Evolutionary conservation across 2,888 invertebrate species (phyloP).

Genomic region (Epirrhoe tristata): DNA sequence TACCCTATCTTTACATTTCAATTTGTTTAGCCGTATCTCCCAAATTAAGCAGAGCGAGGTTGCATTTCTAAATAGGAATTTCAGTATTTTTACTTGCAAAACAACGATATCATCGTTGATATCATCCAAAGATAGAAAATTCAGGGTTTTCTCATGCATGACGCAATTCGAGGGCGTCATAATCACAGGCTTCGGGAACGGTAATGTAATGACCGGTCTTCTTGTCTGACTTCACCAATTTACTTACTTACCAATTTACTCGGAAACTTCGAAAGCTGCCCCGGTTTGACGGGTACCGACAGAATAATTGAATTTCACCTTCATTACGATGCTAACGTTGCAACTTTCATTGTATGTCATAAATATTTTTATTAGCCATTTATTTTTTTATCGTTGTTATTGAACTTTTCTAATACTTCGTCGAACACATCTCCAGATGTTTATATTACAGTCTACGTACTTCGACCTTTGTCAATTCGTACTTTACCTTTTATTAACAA

Average conservation of each 20-base stretch:
- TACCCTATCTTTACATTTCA: not conserved
- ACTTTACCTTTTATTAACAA: no score
- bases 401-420: not conserved
- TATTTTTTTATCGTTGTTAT: not conserved
- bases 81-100: no score
- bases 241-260: constrained; percentile 45
- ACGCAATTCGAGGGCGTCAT: constrained; percentile 33
- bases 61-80: no score
- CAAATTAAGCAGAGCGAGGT: no score
- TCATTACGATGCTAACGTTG: not conserved
- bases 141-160: constrained; percentile 18
- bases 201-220: constrained; percentile 41
- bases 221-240: constrained; percentile 41
- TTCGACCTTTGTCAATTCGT: no score
- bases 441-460: no score
- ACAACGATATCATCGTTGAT: no score
- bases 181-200: constrained; percentile 40
- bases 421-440: not conserved
- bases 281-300: constrained; percentile 47
- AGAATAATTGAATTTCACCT: constrained; percentile 26
- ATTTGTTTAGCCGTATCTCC: not conserved
- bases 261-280: constrained; percentile 55
- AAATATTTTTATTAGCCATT: not conserved
- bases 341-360: constrained; percentile 3
- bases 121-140: constrained; percentile 3